These are phyloP conservation scores for Tonatia bakeri DNA, from an alignment of 2,113 vertebrate genomes.

Conservation along the genomic window DNA sequence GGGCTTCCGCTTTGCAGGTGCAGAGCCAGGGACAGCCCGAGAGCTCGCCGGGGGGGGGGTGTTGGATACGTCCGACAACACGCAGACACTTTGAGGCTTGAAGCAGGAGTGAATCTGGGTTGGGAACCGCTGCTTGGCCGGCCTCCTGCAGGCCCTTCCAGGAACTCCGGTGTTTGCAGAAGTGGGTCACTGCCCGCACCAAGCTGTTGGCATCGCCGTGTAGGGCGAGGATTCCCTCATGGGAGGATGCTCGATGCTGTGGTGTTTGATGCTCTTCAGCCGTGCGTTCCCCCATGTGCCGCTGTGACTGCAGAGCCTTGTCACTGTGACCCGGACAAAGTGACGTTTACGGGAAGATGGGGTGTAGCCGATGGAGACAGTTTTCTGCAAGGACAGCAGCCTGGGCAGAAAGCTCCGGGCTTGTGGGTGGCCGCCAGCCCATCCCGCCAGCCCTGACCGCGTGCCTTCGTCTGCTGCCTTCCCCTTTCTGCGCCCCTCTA, in stretches of 20 bases:
- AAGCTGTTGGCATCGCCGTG: too few species aligned
- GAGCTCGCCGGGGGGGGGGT: background rate
- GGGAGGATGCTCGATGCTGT: background rate
- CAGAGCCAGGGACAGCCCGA: fast-evolving
- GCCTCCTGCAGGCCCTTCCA: background rate
- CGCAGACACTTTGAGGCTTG: fast-evolving
- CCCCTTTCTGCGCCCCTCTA: background rate
- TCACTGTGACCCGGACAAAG: background rate
- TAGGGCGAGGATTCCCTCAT: fast-evolving
- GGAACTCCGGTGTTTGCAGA: background rate
- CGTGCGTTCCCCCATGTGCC: fast-evolving
- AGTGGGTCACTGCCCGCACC: fast-evolving
- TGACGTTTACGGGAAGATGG: background rate
- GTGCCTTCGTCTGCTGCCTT: background rate
- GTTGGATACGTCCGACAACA: too few species aligned
- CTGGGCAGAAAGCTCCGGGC: fast-evolving
- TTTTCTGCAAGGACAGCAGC: too few species aligned
- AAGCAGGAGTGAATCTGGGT: background rate
- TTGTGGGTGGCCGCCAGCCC: fast-evolving
- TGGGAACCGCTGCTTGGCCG: fast-evolving
- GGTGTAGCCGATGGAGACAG: fast-evolving
- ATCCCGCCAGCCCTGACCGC: background rate
- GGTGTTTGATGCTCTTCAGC: background rate
- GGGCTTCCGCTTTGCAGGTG: background rate
- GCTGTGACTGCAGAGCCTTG: fast-evolving